These are phyloP conservation scores for Oostethus manadensis DNA, from an alignment of 2,113 vertebrate species.

Conservation along the genomic window DNA sequence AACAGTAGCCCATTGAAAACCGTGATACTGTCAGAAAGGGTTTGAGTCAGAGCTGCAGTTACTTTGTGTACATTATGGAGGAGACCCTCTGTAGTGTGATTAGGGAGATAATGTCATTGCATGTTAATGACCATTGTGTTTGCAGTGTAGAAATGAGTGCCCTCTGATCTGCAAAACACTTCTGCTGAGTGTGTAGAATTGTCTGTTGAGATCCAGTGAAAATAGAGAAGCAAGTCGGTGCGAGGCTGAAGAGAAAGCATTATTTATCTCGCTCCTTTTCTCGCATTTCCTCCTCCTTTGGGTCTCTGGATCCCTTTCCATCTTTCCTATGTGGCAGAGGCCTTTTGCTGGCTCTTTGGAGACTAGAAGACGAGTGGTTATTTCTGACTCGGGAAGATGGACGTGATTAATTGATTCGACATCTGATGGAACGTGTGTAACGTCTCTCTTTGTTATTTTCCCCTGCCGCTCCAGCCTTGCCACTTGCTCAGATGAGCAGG, in stretches of 20 bases:
- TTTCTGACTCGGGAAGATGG: constrained; percentile 65
- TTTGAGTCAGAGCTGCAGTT: constrained; percentile 39
- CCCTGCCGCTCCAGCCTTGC: constrained; percentile 42
- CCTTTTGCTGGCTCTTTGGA: constrained; percentile 53
- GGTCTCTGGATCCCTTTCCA: constrained; percentile 58
- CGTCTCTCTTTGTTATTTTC: constrained; percentile 43
- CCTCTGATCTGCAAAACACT: constrained; percentile 70
- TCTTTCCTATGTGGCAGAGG: constrained; percentile 52
- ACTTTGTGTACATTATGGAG: constrained; percentile 55
- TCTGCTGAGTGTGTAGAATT: constrained; percentile 25
- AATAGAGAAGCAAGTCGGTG: constrained; percentile 39
- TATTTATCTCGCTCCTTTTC: constrained; percentile 64
- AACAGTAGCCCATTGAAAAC: constrained; percentile 38
- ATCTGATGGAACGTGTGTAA: constrained; percentile 66
- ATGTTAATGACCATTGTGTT: constrained; percentile 68
- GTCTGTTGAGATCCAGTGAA: constrained; percentile 40
- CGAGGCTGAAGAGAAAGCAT: constrained; percentile 58
- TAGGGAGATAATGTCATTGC: constrained; percentile 65
- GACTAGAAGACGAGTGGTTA: constrained; percentile 58
- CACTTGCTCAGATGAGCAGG: constrained; percentile 57
- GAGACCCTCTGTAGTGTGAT: constrained; percentile 58
- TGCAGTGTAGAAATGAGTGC: constrained; percentile 39
- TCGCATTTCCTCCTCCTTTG: constrained; percentile 48
- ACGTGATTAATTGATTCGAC: constrained; percentile 72
- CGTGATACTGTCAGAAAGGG: constrained; percentile 40